Percentiles rank a stretch among this genome's conserved stretches.
Conservation (phyloP, 2,113 vertebrate species). For the Ceratotherium simum region DNA sequence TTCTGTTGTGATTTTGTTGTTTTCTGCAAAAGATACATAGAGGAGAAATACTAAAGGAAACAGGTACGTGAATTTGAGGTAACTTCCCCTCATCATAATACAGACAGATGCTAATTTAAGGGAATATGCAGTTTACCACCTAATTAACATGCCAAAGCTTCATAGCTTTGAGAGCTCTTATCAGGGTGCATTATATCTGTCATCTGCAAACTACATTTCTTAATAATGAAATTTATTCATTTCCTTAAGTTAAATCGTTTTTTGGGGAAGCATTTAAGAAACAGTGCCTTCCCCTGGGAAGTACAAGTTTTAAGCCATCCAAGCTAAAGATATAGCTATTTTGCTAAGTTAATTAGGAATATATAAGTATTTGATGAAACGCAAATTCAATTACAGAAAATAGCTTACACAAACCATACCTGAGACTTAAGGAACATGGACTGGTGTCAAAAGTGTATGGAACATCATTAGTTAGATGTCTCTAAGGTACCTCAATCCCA, state of each 20-base stretch:
- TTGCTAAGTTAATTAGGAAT: neutral
- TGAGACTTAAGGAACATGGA: neutral
- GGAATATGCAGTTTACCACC: neutral
- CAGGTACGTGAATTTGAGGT: neutral
- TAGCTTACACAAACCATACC: neutral
- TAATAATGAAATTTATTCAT: constrained; percentile 19
- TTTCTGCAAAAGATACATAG: neutral
- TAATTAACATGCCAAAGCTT: neutral
- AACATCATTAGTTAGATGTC: neutral
- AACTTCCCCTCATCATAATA: neutral
- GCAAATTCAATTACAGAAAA: constrained; percentile 2
- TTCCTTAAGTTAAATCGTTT: neutral
- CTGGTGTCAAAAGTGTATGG: neutral
- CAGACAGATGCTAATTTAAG: neutral
- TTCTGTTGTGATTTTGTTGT: neutral
- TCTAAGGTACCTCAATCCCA: neutral
- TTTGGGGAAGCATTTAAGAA: neutral
- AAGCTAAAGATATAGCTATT: neutral
- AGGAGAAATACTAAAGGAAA: neutral
- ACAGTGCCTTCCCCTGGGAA: neutral
- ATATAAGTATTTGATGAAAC: constrained; percentile 20
- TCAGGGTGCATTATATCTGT: neutral
- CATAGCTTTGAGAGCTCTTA: neutral
- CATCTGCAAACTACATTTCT: neutral
- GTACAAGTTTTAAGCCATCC: neutral